Evolutionary conservation across 2,797 vertebrate species (phyloP).

Genomic region (Lepus oiostolus): DNA sequence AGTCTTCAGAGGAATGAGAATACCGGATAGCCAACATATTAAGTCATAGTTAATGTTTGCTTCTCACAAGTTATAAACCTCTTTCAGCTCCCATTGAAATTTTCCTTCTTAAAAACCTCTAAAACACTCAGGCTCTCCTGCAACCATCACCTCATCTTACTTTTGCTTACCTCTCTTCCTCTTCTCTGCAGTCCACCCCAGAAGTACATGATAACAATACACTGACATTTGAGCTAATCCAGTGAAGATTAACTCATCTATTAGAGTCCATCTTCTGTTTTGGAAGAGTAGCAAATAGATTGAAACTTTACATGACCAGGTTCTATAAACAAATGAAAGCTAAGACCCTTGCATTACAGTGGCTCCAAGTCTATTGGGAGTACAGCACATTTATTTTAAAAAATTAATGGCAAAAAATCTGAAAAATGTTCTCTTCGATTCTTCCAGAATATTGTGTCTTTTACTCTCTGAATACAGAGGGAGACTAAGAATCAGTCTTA

Average conservation of each 20-base stretch:
- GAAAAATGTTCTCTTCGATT: neutral
- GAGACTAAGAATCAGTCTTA: neutral
- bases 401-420: neutral
- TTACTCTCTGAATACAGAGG: neutral
- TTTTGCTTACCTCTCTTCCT: neutral
- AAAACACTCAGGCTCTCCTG: too few relatives aligned
- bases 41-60: neutral
- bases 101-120: neutral
- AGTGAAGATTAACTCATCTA: neutral
- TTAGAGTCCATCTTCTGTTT: neutral
- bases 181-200: neutral
- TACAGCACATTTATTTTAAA: neutral
- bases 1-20: neutral
- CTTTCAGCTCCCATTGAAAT: neutral
- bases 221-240: neutral
- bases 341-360: neutral
- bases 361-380: neutral
- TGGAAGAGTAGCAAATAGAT: neutral
- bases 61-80: neutral
- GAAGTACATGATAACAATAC: neutral
- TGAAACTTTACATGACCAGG: neutral
- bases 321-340: slow-evolving; percentile 14
- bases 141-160: too few relatives aligned
- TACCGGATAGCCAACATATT: neutral
- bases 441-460: neutral